Base-by-base conservation (phyloP, 2,888 invertebrate genomes). In the Eutolmus rufibarbis region DNA sequence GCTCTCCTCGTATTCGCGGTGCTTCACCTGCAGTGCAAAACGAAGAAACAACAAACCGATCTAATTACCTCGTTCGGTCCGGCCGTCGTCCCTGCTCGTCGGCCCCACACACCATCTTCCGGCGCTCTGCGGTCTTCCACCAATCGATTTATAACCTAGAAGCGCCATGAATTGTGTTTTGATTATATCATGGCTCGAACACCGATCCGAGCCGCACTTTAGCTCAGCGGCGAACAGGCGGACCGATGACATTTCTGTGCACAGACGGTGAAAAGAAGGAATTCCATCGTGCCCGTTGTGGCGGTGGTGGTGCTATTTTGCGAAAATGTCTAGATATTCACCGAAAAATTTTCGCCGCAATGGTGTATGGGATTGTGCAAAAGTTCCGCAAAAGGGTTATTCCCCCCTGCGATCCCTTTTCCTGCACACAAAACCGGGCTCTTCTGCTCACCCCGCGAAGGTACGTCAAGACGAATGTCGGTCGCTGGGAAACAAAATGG, bases 31-130 rank as follows among this genome's bases (percentile, higher is more conserved):
- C 79, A 79, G 79, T 79, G 46, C 51, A 14, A 46, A 46, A 46
- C 37, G 43, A 78, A 78, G 78, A 78, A 78, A 79, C 46, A 79
- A 79, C 79, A 79, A 79, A 79, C 12, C 79, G 51, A 51, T 31
- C 51, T 66, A 66, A 66, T 23, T 66, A 51, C 28, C 66, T 66
- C 66, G 28, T 66, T 66, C 66, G 28, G 19, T 51, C n/a, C n/a
- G 5, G 5, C 51, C 51, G n/a, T 51, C 46, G 51, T 51, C 23
- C 66, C 56, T 56, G 56, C 16, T 19, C 56, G 19, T 51, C n/a
- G 51, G 51, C 7, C n/a, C 56, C 56, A 40, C 56, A 8, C 12
- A 66, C 4, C 3, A 28, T 0, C 9, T 66, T 66, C 66, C 28
- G 66, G 66, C 28, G 76, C 76, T 46, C 14, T 76, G 76, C 37